Percentiles rank a stretch among this genome's conserved stretches.
phyloP scores from a whole-genome alignment of 2,888 invertebrate genomes.

The Pristionchus arcanus region DNA sequence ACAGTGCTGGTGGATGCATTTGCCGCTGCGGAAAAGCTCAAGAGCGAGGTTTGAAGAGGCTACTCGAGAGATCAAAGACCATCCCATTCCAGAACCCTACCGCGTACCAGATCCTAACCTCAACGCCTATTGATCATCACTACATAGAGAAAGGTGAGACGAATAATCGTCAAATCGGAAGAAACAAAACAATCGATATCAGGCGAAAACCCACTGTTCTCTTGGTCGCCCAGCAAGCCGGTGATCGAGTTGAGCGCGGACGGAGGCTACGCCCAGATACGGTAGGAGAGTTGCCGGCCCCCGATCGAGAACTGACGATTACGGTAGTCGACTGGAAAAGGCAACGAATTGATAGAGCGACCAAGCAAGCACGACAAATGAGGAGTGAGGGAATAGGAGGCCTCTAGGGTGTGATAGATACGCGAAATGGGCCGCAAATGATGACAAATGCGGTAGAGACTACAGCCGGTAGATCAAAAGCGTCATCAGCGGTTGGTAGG shows the following conservation, averaged over 20 bases:
- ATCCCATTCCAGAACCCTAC: conserved; percentile 81
- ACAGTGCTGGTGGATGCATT: conserved; percentile 88
- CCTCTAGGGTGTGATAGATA: neutral
- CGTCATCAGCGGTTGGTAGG: neutral
- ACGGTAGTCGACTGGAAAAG: neutral
- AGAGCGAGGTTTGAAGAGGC: conserved; percentile 11
- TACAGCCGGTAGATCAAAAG: conserved; percentile 6
- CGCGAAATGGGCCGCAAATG: neutral
- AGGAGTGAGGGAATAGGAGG: neutral
- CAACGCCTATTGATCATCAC: conserved; percentile 64
- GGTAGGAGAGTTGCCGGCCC: conserved; percentile 52
- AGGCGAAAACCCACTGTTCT: conserved; percentile 53
- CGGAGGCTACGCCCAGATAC: conserved; percentile 63
- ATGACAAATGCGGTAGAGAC: conserved; percentile 12
- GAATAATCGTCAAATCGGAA: neutral
- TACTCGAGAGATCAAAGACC: neutral
- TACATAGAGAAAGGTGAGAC: conserved; percentile 81
- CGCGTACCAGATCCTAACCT: conserved; percentile 83
- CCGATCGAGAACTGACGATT: conserved; percentile 39
- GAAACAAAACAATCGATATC: conserved; percentile 24
- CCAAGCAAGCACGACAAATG: neutral
- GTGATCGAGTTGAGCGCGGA: conserved; percentile 63
- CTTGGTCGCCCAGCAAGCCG: conserved; percentile 57
- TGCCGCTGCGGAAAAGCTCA: conserved; percentile 83
- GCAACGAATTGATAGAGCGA: neutral